Base-by-base conservation (phyloP, 2,888 invertebrate genomes). In the Diadegma fenestrale region DNA sequence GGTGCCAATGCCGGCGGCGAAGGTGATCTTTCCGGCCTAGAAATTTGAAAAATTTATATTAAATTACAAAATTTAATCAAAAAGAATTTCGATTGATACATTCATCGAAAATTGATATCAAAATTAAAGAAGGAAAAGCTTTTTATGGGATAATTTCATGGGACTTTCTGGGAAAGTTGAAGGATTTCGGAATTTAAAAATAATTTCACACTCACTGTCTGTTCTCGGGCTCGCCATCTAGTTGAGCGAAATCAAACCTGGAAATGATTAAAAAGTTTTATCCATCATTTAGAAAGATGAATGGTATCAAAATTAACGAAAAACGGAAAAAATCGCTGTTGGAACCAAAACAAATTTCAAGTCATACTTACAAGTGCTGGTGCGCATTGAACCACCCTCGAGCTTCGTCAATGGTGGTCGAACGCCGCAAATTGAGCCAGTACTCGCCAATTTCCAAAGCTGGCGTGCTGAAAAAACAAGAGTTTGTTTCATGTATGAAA, bases 401-500 rank as follows among this genome's bases (percentile, higher is more conserved):
- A 6, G 51, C 19, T 51, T 51, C 51, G 1, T 0, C 7, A 7
- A 51, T 51, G 19, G 51, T 51, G 19, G 51, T 51, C 6, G 51
- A 6, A 5, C 51, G 51, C 19, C 6, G 19, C 19, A 51, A 51
- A 51, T 51, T 7, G 7, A 51, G 51, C 51, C 51, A 51, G 51
- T 51, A 8, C 7, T 51, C 5, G 19, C 51, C 51, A 19, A 51
- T 51, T 51, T 51, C 51, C 19, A 51, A 19, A 51, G 51, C 51
- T 51, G 51, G 19, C 51, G n/a, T 51, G 51, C 51, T 51, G 51
- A 51, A 51, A 51, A 51, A 51, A 51, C 51, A 19, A 51, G 51
- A 51, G 51, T 51, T 51, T 51, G 51, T 51, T 51, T 51, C 19
- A 51, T 51, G 51, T 51, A 51, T 51, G 51, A 51, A 51, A 51